Evolutionary conservation across 1,140 invertebrate species (phyloP), one percentile per base, ranked within the genome.

Genomic region (Drosophila saltans): DNA sequence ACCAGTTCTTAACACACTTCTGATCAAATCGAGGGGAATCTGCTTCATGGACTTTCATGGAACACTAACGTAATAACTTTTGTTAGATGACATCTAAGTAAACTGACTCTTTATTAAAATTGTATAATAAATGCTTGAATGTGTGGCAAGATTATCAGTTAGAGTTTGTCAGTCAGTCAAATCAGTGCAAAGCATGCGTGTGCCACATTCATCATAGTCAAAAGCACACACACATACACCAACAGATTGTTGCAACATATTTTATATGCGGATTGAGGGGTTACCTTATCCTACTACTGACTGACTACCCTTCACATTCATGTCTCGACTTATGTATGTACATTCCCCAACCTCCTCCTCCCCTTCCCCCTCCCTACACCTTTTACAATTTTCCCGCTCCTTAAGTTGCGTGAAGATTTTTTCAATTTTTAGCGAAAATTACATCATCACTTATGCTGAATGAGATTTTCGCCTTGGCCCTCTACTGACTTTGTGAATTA

Each of bases 381-480:
- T 36, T 36, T 36, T 36, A 6, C 41, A 58, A 45, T 21, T 39
- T 39, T 61, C 72, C 71, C 45, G 60, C 66, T 61, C 59, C 64
- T 52, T 52, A 52, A 52, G 45, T 52, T 72, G 78, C 78, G 72
- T 82, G 69, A 69, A 86, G 83, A 80, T 80, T 88, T 88, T 88
- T 88, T 88, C 80, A 89, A 88, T 88, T 88, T 88, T 80, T 83
- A 80, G 80, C 76, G 83, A 89, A 88, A 88, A 88, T 88, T 88
- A 88, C 83, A 88, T 88, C 83, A 88, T 88, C 84, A 89, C 80
- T 88, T 88, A 88, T 88, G 80, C 84, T 78, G 83, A 88, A 89
- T 83, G 83, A 82, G 76, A 82, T 72, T 81, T 58, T 71, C 58
- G 43, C 56, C 71, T 60, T 52, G 67, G 66, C 66, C 70, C 45